A percentile compares a stretch with the other conserved stretches of the same genome.
phyloP scores from a whole-genome alignment of 2,797 vertebrate species.

The Anguilla obscura region DNA sequence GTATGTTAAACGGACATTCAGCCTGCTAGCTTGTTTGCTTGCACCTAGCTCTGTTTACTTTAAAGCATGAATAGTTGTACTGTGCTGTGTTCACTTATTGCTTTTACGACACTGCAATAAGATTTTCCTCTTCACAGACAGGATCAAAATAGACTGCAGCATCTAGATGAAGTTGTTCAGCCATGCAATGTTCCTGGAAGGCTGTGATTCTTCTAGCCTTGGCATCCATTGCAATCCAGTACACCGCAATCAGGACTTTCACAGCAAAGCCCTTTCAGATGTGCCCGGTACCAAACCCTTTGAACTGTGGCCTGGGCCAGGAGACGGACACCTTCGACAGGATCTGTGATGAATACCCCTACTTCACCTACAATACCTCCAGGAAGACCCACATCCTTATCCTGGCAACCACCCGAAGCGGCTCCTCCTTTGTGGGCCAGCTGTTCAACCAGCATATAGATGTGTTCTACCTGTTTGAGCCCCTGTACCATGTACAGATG shows the following conservation, averaged over 20 bases:
- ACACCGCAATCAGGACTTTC: slow-evolving; percentile 93
- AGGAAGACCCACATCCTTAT: slow-evolving; percentile 88
- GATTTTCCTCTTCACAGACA: slow-evolving; percentile 38
- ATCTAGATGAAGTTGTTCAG: slow-evolving; percentile 87
- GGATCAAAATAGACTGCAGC: slow-evolving; percentile 54
- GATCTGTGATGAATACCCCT: slow-evolving; percentile 85
- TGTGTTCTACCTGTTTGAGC: slow-evolving; percentile 95
- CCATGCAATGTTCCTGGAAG: slow-evolving; percentile 99
- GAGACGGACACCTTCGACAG: slow-evolving; percentile 80
- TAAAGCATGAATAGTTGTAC: slow-evolving; percentile 35
- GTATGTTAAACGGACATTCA: slow-evolving; percentile 4
- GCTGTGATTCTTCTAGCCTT: slow-evolving; percentile 92
- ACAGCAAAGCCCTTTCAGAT: slow-evolving; percentile 90
- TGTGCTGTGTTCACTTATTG: slow-evolving; percentile 28
- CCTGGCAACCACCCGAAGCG: slow-evolving; percentile 90
- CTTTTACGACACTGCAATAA: slow-evolving; percentile 14
- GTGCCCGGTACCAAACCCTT: slow-evolving; percentile 80
- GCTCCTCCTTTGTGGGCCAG: slow-evolving; percentile 92
- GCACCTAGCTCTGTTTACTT: slow-evolving; percentile 30
- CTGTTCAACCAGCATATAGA: slow-evolving; percentile 95
- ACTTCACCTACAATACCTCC: slow-evolving; percentile 76
- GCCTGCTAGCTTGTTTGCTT: slow-evolving; percentile 29
- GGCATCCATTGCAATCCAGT: slow-evolving; percentile 94
- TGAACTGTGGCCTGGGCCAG: slow-evolving; percentile 81
- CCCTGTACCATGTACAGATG: slow-evolving; percentile 92